Percentiles rank a stretch among this genome's conserved stretches.
Evolutionary conservation across 2,888 invertebrate genomes (phyloP).

Genomic region (Papilio demoleus): DNA sequence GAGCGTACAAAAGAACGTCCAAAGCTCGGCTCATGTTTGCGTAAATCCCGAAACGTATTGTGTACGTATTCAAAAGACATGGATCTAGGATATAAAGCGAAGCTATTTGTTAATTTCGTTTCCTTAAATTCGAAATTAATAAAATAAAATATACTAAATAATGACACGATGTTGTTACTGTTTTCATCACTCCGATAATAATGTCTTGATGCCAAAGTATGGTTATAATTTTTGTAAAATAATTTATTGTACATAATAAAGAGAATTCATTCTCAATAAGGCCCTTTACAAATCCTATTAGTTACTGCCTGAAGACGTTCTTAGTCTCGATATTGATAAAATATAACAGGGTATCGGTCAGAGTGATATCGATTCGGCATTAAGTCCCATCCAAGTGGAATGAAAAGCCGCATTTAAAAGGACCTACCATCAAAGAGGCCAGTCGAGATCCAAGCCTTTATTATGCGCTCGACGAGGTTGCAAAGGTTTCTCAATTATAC

Average conservation of each 20-base stretch:
- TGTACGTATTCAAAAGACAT: slow-evolving; percentile 13
- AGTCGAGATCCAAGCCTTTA: slow-evolving; percentile 67
- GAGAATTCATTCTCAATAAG: too few species aligned
- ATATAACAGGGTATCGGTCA: slow-evolving; percentile 54
- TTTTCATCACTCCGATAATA: too few species aligned
- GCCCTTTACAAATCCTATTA: neutral
- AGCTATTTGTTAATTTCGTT: slow-evolving; percentile 25
- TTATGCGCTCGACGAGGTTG: slow-evolving; percentile 64
- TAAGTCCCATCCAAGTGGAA: slow-evolving; percentile 66
- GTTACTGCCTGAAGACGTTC: neutral
- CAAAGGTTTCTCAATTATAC: slow-evolving; percentile 22
- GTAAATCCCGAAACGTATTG: slow-evolving; percentile 45
- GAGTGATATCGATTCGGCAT: slow-evolving; percentile 59
- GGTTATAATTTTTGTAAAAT: too few species aligned
- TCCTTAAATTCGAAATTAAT: neutral
- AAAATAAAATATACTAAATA: neutral
- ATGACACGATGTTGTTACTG: neutral
- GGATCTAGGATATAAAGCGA: slow-evolving; percentile 3
- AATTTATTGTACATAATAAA: too few species aligned
- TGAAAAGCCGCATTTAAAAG: slow-evolving; percentile 66
- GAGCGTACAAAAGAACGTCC: slow-evolving; percentile 54
- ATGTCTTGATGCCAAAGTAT: too few species aligned
- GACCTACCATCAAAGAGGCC: slow-evolving; percentile 71
- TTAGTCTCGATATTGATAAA: slow-evolving; percentile 21
- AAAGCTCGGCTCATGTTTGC: slow-evolving; percentile 55